A percentile compares a stretch with the other conserved stretches of the same genome.
Conservation (phyloP, 2,113 vertebrate species). For the Chloropsis cyanopogon region DNA sequence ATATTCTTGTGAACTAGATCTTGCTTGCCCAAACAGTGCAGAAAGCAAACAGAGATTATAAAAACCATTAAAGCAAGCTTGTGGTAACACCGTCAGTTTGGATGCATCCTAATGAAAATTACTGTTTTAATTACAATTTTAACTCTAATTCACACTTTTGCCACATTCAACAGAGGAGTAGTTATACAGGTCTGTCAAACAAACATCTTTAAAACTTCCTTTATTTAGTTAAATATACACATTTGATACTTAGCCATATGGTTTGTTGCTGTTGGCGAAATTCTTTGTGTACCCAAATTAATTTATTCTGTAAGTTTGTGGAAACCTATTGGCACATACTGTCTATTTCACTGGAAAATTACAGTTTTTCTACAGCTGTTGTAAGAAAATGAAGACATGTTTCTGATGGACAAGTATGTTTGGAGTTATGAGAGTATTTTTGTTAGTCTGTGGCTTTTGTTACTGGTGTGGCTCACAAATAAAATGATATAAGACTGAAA, state of each 20-base stretch:
- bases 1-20: not conserved
- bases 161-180: not conserved
- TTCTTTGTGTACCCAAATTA: not conserved
- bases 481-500: not conserved
- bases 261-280: slow-evolving; percentile 38
- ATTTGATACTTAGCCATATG: not conserved
- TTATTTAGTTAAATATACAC: slow-evolving; percentile 12
- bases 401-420: not conserved
- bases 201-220: slow-evolving; percentile 5
- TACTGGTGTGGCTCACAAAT: not conserved
- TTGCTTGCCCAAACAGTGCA: not conserved
- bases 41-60: not conserved
- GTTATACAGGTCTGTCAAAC: not conserved
- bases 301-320: not conserved
- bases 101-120: not conserved
- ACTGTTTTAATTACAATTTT: not conserved
- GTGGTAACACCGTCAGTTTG: not conserved
- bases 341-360: not conserved
- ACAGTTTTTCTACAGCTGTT: not conserved
- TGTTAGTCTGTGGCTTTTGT: not conserved
- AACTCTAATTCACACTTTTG: not conserved
- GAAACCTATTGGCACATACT: not conserved
- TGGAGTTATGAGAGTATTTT: not conserved
- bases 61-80: not conserved
- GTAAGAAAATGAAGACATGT: not conserved